A percentile compares a stretch with the other conserved stretches of the same genome.
phyloP scores from a whole-genome alignment of 2,888 invertebrate genomes.

The Cryptops parisi region DNA sequence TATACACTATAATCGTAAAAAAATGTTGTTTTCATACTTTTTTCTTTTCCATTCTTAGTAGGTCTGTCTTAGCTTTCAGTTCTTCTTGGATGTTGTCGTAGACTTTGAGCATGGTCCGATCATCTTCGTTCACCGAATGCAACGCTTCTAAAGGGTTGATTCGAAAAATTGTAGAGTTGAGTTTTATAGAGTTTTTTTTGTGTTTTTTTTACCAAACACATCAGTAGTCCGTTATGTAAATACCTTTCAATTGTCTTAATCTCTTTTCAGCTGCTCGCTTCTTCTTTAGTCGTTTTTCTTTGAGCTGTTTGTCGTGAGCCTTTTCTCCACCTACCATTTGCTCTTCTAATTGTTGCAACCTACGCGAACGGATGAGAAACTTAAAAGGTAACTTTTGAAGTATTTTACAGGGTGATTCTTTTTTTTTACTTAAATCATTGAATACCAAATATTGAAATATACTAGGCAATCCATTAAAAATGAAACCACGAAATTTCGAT shows the following conservation, averaged over 20 bases:
- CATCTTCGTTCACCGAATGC: conserved; percentile 48
- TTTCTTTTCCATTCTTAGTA: conserved; percentile 47
- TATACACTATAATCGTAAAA: no score
- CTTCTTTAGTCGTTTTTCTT: conserved; percentile 49
- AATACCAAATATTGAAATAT: no score
- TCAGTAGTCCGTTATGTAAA: background rate
- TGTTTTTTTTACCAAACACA: background rate
- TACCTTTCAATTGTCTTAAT: conserved; percentile 32
- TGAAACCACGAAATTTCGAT: no score
- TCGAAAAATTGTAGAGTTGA: no score
- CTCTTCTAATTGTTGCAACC: conserved; percentile 48
- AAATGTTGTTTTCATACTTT: no score
- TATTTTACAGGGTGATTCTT: no score
- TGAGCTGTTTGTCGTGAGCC: conserved; percentile 52
- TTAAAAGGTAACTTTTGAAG: no score
- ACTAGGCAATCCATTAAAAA: no score
- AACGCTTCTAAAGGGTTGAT: conserved; percentile 35
- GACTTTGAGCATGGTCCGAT: conserved; percentile 50
- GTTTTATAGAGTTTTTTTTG: no score
- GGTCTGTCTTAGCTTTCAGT: conserved; percentile 52
- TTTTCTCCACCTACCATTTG: conserved; percentile 67
- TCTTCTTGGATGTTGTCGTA: conserved; percentile 66
- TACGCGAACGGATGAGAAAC: no score
- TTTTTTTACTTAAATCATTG: no score
- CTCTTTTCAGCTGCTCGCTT: conserved; percentile 53